Percentiles rank a stretch among this genome's conserved stretches.
Evolutionary conservation across 2,888 invertebrate species (phyloP).

Genomic region (Anoncus sp.): DNA sequence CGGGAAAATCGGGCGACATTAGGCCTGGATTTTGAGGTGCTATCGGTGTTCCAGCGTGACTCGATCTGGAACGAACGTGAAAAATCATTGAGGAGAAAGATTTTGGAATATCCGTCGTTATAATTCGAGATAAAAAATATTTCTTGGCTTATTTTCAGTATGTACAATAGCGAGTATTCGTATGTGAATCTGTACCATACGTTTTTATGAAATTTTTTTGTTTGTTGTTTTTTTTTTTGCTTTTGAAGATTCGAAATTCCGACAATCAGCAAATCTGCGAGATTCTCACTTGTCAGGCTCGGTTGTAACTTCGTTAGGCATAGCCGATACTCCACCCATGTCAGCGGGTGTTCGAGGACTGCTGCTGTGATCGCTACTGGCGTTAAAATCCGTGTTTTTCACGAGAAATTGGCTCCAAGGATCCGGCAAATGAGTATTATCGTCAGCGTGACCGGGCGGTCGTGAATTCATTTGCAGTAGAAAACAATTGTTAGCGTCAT

Average conservation of each 20-base stretch:
- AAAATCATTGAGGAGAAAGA: no score
- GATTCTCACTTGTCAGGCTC: constrained; percentile 78
- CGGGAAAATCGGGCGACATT: constrained; percentile 76
- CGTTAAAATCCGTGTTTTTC: constrained; percentile 82
- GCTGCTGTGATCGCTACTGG: constrained; percentile 84
- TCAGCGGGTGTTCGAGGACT: constrained; percentile 86
- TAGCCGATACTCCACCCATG: constrained; percentile 82
- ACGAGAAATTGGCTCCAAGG: constrained; percentile 93
- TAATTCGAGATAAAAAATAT: background rate
- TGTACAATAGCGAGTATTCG: no score
- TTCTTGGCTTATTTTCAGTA: no score
- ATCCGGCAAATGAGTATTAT: constrained; percentile 88
- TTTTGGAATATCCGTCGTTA: no score
- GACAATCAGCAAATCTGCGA: background rate
- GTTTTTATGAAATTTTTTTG: no score
- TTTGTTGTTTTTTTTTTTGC: background rate
- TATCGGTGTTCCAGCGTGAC: constrained; percentile 80
- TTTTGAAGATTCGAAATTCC: no score
- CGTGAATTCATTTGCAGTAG: constrained; percentile 95
- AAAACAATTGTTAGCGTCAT: constrained; percentile 95
- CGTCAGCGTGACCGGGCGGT: constrained; percentile 84
- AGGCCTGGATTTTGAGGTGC: constrained; percentile 75
- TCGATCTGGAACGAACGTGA: constrained; percentile 77
- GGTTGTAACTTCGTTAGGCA: constrained; percentile 81
- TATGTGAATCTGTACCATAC: no score